phyloP scores from a whole-genome alignment of 2,888 invertebrate species.

The Lissocephala sabroskyi region DNA sequence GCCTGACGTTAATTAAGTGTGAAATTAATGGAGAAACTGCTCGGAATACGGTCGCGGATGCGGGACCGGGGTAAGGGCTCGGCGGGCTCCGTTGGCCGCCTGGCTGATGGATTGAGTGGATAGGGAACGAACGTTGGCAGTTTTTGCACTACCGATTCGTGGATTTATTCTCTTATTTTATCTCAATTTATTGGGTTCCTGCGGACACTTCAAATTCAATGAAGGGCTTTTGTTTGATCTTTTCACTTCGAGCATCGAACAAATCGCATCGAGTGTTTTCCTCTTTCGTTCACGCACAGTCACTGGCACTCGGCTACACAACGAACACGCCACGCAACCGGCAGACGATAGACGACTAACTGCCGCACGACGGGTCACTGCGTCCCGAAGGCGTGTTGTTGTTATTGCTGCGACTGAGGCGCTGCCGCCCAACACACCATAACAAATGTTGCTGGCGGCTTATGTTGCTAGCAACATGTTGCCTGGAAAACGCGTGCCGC shows the following conservation, averaged over 20 bases:
- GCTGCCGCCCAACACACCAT: too few relatives aligned
- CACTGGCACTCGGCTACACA: constrained; percentile 26
- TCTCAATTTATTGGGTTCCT: neutral
- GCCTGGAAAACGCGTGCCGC: constrained; percentile 22
- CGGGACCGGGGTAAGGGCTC: constrained; percentile 16
- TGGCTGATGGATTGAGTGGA: neutral
- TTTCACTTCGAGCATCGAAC: constrained; percentile 4
- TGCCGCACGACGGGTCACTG: constrained; percentile 22
- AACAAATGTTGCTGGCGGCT: constrained; percentile 23
- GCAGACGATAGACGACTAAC: constrained; percentile 49
- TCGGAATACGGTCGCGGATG: too few relatives aligned
- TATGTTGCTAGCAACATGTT: constrained; percentile 26
- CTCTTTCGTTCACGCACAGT: neutral
- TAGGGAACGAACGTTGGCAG: neutral
- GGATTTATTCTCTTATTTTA: neutral
- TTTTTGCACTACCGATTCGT: too few relatives aligned
- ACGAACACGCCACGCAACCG: constrained; percentile 51
- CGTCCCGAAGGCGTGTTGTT: constrained; percentile 19
- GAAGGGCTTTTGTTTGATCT: neutral
- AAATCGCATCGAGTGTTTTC: neutral
- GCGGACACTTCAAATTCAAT: neutral
- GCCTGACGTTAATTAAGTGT: constrained; percentile 68
- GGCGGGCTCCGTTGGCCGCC: constrained; percentile 17
- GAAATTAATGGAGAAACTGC: constrained; percentile 42
- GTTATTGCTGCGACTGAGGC: constrained; percentile 18